Evolutionary conservation across 1,140 invertebrate genomes (phyloP), one percentile per base, ranked within the genome.

Genomic region (Drosophila pseudoobscura): DNA sequence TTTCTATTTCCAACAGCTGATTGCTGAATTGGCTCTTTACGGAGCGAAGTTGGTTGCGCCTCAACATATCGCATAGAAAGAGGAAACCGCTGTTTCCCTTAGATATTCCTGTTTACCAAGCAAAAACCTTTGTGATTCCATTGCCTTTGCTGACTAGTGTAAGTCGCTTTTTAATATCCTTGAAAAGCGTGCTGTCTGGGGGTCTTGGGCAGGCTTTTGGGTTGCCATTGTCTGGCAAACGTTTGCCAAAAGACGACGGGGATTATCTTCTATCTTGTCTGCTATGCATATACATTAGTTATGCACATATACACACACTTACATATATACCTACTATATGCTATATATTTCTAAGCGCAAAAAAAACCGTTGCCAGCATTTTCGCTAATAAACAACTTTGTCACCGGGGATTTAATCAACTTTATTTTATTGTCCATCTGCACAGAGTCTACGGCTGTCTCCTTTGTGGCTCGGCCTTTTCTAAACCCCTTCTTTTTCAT

Each of bases 361-460:
- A 39, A 13, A 26, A 66, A 46, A 15, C 20, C 47, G 20, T n/a
- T 39, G 49, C 22, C 22, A 24, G 43, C 13, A 20, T 57, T 64
- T 39, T 64, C 35, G 59, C 54, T 54, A 71, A 72, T 61, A 74
- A 75, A 75, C 35, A 59, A 66, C 52, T 56, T 76, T 75, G 57
- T 75, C 53, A 20, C 44, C 53, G 52, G 35, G 43, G 56, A 77
- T 69, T 80, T 80, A 80, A 82, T 80, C 73, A 80, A 80, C 68
- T 80, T 80, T 68, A 79, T 80, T 70, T 55, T 65, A 66, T 65
- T 79, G 64, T 59, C 49, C 45, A 59, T 49, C 47, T 50, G 56
- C 29, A 24, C 52, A 29, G 51, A 31, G 39, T 65, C 47, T 22
- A n/a, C 41, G 29, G 52, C 13, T 35, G 58, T 44, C 53, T n/a